These are phyloP conservation scores for Crepidodera aurea DNA, from an alignment of 2,888 invertebrate genomes.

Conservation along the genomic window DNA sequence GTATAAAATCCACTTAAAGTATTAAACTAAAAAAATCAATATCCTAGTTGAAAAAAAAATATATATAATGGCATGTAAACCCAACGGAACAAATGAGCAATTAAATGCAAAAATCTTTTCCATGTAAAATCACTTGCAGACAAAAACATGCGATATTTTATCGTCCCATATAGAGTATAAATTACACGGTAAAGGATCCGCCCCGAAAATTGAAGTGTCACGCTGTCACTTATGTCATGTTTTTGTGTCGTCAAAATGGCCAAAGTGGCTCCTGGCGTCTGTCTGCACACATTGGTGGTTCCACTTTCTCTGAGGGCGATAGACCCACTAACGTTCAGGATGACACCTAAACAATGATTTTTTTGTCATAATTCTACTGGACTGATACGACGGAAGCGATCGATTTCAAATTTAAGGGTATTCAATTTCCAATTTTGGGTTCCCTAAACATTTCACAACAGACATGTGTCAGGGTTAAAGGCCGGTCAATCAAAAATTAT, in stretches of 20 bases:
- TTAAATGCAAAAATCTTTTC: conserved; percentile 22
- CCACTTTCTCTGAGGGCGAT: conserved; percentile 20
- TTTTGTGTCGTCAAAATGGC: conserved; percentile 33
- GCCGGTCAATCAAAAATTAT: background rate
- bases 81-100: conserved; percentile 21
- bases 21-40: too few relatives aligned
- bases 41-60: too few relatives aligned
- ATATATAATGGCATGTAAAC: conserved; percentile 5
- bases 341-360: conserved; percentile 34
- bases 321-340: conserved; percentile 29
- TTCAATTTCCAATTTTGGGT: background rate
- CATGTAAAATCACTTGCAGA: conserved; percentile 31
- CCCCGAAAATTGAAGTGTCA: conserved; percentile 34
- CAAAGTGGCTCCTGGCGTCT: conserved; percentile 46
- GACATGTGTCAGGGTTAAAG: background rate
- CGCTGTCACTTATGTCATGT: conserved; percentile 43
- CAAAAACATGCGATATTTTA: conserved; percentile 33
- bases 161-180: conserved; percentile 30
- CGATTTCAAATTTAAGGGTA: background rate
- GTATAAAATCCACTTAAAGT: too few relatives aligned
- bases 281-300: conserved; percentile 39
- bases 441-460: background rate
- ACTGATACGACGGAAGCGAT: conserved; percentile 6
- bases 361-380: conserved; percentile 20
- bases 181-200: conserved; percentile 36